Evolutionary conservation across 2,888 invertebrate genomes (phyloP).

Genomic region (Sylvicola fuscatus): DNA sequence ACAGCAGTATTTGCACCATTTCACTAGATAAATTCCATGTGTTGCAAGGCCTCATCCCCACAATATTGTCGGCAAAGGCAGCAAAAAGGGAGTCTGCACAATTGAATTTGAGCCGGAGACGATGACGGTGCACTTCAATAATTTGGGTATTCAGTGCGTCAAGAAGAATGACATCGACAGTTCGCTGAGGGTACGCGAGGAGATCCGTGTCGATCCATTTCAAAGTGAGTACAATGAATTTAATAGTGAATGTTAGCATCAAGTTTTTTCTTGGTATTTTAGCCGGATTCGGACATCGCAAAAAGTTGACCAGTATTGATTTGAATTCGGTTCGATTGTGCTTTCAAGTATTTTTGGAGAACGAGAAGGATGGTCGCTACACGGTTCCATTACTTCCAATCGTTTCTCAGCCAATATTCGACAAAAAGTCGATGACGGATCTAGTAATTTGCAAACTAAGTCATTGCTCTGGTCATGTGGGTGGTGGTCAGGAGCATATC

Average conservation of each 20-base stretch:
- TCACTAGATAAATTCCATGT: neutral
- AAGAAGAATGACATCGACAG: conserved; percentile 36
- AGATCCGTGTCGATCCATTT: conserved; percentile 36
- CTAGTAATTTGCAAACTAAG: conserved; percentile 34
- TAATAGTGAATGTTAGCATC: neutral
- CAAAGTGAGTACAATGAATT: conserved; percentile 24
- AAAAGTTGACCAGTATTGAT: conserved; percentile 30
- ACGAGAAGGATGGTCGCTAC: conserved; percentile 26
- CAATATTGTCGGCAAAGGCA: conserved; percentile 35
- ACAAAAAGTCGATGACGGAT: conserved; percentile 37
- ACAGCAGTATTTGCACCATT: neutral
- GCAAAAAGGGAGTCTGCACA: conserved; percentile 36
- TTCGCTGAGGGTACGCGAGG: conserved; percentile 29
- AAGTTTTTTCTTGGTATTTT: conserved; percentile 9
- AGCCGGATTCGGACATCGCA: conserved; percentile 33
- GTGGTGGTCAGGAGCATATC: conserved; percentile 35
- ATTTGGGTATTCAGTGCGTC: conserved; percentile 40
- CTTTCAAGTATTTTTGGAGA: conserved; percentile 37
- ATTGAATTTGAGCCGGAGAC: conserved; percentile 21
- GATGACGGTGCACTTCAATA: conserved; percentile 28
- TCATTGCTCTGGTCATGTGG: conserved; percentile 29
- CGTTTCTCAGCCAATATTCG: conserved; percentile 36
- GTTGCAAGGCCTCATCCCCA: conserved; percentile 32
- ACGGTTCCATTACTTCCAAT: conserved; percentile 30
- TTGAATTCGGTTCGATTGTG: conserved; percentile 35